Conservation (phyloP, 2,888 invertebrate genomes). For the Liposcelis brunnea region DNA sequence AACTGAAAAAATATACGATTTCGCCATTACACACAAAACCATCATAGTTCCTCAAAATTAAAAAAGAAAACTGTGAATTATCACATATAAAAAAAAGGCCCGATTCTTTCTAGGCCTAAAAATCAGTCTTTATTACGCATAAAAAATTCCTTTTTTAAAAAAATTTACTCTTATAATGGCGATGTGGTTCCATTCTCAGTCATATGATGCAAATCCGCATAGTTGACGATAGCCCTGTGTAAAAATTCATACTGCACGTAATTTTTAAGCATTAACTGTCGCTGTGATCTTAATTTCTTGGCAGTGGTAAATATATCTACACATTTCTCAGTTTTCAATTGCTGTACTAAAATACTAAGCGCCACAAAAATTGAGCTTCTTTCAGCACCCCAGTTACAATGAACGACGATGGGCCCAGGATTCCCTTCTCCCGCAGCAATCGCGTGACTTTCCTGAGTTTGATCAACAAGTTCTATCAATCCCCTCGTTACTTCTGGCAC, state of each 20-base stretch:
- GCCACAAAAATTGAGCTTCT: conserved; percentile 81
- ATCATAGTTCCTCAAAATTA: too few species aligned
- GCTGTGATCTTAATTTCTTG: conserved; percentile 67
- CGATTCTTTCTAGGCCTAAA: too few species aligned
- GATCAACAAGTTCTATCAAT: conserved; percentile 70
- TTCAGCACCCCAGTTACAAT: conserved; percentile 65
- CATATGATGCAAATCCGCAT: conserved; percentile 70
- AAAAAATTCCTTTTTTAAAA: too few species aligned
- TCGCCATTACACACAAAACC: too few species aligned
- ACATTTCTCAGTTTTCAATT: conserved; percentile 64
- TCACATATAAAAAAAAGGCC: too few species aligned
- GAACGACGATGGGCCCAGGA: conserved; percentile 61
- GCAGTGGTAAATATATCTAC: conserved; percentile 74
- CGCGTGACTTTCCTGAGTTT: conserved; percentile 38
- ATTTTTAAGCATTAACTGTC: conserved; percentile 67
- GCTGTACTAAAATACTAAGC: conserved; percentile 68
- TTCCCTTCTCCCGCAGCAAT: conserved; percentile 25
- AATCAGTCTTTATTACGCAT: too few species aligned
- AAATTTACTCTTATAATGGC: too few species aligned
- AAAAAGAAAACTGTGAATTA: too few species aligned
- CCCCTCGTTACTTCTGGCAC: conserved; percentile 80
- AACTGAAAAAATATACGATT: too few species aligned
- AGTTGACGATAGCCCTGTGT: conserved; percentile 79
- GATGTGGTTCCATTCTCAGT: conserved; percentile 29
- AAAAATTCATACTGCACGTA: conserved; percentile 89